Base-by-base conservation (phyloP, 2,888 invertebrate species). In the Barypeithes pellucidus region DNA sequence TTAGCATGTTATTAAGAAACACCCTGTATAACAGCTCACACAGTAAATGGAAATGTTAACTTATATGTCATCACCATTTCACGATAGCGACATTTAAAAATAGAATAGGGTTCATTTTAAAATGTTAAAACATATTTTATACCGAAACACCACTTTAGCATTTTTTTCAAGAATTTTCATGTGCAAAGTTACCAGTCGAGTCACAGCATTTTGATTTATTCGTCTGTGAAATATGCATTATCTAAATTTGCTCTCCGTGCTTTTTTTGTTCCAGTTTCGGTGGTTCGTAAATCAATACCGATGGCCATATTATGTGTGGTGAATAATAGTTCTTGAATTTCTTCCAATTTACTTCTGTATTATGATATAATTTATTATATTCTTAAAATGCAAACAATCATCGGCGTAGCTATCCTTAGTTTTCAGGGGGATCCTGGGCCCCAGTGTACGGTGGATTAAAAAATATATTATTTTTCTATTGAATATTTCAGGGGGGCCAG, bases 191-290 rank as follows among this genome's bases (percentile, higher is more conserved):
- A 83, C 83, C 79, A 82, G 81, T 81, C 83, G 78, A 77, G 80
- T 81, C 84, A 83, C 83, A 82, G 81, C 81, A 62, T 80, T 81
- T 80, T 84, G 84, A 84, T 85, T 84, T 85, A 85, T 84, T 78
- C 78, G 82, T 83, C 85, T 85, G 85, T 85, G 83, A 85, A 85
- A 85, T 85, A 85, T 85, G 85, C 85, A 85, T 85, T 85, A 85
- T 85, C 85, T 84, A 84, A 86, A 85, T 85, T 85, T 84, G 85
- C 81, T 85, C 82, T 84, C 83, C 81, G 83, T 85, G 70, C 85
- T 85, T 85, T 85, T 54, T 85, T 86, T 85, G 85, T 85, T 84
- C 82, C 83, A 83, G 82, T 84, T 82, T 82, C 81, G 84, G 82
- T 80, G 77, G 80, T 73, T 81, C 79, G 82, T 83, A 85, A 85